Conservation (phyloP, 2,888 invertebrate species). For the Melolontha melolontha region DNA sequence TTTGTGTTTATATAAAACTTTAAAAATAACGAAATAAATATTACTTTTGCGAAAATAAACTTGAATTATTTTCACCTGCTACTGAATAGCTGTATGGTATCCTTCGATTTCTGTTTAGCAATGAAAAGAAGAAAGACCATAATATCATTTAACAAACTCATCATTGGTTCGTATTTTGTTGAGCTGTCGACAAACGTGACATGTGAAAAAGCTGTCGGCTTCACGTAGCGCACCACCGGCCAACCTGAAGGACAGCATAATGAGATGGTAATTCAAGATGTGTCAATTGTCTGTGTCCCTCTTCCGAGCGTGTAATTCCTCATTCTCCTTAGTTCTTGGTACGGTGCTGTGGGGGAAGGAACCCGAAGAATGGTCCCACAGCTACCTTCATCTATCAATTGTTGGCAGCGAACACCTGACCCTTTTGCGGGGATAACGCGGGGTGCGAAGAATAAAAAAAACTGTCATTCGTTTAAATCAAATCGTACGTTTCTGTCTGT, state of each 20-base stretch:
- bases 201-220: constrained; percentile 34
- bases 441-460: not conserved
- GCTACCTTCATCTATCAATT: constrained; percentile 34
- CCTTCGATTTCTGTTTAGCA: no score
- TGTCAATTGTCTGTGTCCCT: constrained; percentile 41
- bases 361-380: constrained; percentile 25
- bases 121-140: not conserved
- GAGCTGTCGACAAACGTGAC: constrained; percentile 36
- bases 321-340: constrained; percentile 38
- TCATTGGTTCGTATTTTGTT: constrained; percentile 33
- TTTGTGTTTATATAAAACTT: no score
- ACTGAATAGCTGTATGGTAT: no score
- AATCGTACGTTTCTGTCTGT: no score
- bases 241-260: constrained; percentile 34
- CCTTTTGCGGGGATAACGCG: not conserved
- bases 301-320: constrained; percentile 37
- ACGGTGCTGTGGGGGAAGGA: constrained; percentile 14
- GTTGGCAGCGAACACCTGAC: constrained; percentile 35
- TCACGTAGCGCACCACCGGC: constrained; percentile 25
- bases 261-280: constrained; percentile 40
- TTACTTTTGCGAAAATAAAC: no score
- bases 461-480: not conserved
- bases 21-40: no score
- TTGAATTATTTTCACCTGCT: no score
- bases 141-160: constrained; percentile 32